A percentile compares a stretch with the other conserved stretches of the same genome.
These are phyloP conservation scores for Lepus oiostolus DNA, from an alignment of 2,797 vertebrate species.

Conservation along the genomic window DNA sequence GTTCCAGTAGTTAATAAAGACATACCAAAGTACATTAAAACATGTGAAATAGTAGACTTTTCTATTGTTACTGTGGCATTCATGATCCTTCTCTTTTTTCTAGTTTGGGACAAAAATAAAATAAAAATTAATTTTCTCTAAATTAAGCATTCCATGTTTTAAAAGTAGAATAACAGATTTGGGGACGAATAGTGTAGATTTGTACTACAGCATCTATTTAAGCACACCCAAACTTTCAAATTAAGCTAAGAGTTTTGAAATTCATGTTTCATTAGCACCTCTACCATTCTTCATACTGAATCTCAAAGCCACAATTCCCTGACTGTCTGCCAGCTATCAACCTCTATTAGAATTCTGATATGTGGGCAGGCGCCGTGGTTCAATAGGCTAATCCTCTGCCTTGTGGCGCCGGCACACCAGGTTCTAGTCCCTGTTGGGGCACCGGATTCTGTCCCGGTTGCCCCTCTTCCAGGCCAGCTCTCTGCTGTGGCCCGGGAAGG, in stretches of 20 bases:
- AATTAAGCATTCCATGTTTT: background rate
- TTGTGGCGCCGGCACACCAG: too few relatives aligned
- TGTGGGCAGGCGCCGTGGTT: background rate
- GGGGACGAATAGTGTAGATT: background rate
- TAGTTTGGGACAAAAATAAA: background rate
- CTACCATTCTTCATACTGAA: background rate
- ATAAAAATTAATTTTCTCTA: background rate
- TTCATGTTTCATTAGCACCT: background rate
- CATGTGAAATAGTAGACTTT: background rate
- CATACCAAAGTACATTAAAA: background rate
- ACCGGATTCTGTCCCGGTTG: too few relatives aligned
- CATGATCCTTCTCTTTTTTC: background rate
- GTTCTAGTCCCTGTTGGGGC: too few relatives aligned
- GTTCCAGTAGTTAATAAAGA: background rate
- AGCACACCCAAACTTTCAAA: background rate
- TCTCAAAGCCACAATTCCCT: background rate
- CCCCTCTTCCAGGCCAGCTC: too few relatives aligned
- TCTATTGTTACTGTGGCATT: background rate
- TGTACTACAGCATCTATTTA: background rate
- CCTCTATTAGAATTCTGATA: background rate
- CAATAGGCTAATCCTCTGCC: too few relatives aligned
- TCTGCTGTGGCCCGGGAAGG: too few relatives aligned
- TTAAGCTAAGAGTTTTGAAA: background rate
- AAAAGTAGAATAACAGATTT: background rate
- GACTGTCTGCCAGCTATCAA: background rate